These are phyloP conservation scores for Mustela erminea DNA, from an alignment of 2,797 vertebrate species.

Conservation along the genomic window DNA sequence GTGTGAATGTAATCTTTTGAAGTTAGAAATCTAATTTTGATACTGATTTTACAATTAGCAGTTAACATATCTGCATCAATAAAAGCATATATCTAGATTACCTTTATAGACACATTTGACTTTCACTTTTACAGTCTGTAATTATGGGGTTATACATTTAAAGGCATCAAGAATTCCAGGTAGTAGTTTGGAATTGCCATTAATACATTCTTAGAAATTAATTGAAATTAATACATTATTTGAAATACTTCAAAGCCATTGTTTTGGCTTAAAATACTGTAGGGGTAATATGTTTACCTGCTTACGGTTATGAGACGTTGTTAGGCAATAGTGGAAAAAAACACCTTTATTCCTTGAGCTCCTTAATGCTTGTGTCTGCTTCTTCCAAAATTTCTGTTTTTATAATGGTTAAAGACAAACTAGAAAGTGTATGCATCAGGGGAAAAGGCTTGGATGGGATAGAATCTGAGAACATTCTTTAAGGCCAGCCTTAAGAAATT, in stretches of 20 bases:
- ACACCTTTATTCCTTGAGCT: fast-evolving
- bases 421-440: neutral
- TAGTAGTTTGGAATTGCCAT: neutral
- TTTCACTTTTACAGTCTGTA: neutral
- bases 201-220: neutral
- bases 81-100: neutral
- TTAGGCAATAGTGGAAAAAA: neutral
- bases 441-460: neutral
- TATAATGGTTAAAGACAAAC: neutral
- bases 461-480: neutral
- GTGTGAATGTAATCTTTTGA: neutral
- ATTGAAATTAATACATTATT: neutral
- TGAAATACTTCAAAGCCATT: neutral
- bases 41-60: neutral
- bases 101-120: neutral
- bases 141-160: neutral
- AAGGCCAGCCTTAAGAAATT: neutral
- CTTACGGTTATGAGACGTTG: neutral
- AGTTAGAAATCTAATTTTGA: neutral
- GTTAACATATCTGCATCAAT: neutral
- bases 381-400: neutral
- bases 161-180: neutral
- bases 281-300: neutral
- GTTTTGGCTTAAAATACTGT: neutral
- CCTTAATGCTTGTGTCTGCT: neutral